A percentile compares a stretch with the other conserved stretches of the same genome.
Conservation (phyloP, 2,888 invertebrate genomes). For the Lepidonotus clava region DNA sequence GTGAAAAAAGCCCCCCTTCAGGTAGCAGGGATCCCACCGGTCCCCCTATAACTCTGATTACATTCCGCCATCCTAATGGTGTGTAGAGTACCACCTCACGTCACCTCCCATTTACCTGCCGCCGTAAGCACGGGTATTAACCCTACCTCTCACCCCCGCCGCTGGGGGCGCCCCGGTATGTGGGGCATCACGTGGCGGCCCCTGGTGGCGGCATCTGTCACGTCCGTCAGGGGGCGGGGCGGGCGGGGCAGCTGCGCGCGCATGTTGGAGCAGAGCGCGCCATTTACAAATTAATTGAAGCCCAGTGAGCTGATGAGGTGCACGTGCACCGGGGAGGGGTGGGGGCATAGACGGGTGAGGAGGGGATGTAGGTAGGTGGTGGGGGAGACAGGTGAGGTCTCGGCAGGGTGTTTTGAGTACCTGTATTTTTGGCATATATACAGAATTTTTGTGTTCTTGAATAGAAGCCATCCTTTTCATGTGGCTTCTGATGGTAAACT, state of each 20-base stretch:
- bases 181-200: neutral
- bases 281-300: conserved; percentile 44
- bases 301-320: neutral
- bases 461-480: no score
- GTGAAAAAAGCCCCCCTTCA: no score
- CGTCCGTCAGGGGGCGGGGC: neutral
- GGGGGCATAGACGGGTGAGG: neutral
- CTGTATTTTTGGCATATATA: no score
- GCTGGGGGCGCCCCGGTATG: conserved; percentile 15
- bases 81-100: neutral
- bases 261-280: conserved; percentile 10
- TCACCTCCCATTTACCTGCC: conserved; percentile 21
- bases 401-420: no score
- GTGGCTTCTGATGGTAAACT: no score
- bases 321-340: neutral
- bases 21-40: neutral
- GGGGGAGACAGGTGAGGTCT: neutral
- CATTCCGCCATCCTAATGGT: conserved; percentile 3
- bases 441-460: no score
- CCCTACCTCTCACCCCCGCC: neutral
- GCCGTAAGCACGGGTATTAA: conserved; percentile 44
- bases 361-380: no score
- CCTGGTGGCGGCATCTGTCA: neutral
- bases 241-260: conserved; percentile 19
- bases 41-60: neutral